These are phyloP conservation scores for Torymus texanus DNA, from an alignment of 2,888 invertebrate genomes.

Conservation along the genomic window DNA sequence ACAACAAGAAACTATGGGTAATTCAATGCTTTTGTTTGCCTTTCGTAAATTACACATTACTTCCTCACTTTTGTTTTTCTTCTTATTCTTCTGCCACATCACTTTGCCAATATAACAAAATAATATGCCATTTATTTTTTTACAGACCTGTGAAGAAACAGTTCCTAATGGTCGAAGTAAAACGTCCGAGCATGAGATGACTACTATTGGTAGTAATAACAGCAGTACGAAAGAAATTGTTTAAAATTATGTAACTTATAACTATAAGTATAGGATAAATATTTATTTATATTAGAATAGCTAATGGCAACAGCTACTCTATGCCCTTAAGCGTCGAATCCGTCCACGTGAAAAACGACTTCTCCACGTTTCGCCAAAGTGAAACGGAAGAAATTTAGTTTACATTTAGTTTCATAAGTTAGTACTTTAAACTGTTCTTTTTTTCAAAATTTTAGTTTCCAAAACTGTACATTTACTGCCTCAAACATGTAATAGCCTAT, in stretches of 20 bases:
- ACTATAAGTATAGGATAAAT: slow-evolving; percentile 60
- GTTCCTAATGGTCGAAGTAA: slow-evolving; percentile 69
- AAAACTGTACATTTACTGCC: background rate
- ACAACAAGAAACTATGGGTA: slow-evolving; percentile 95
- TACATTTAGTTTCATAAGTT: slow-evolving; percentile 45
- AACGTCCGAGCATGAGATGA: slow-evolving; percentile 69
- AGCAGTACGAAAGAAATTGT: slow-evolving; percentile 66
- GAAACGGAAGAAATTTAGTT: slow-evolving; percentile 39
- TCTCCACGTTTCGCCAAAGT: slow-evolving; percentile 23
- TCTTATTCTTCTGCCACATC: background rate
- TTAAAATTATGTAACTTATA: slow-evolving; percentile 66
- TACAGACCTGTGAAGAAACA: slow-evolving; percentile 73
- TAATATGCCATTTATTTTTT: slow-evolving; percentile 30
- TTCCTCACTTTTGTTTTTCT: slow-evolving; percentile 3
- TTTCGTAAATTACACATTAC: slow-evolving; percentile 4
- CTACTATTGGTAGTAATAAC: slow-evolving; percentile 66
- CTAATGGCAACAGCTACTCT: slow-evolving; percentile 53
- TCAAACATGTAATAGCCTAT: slow-evolving; percentile 3
- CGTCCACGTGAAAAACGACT: slow-evolving; percentile 61
- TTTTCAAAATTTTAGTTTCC: slow-evolving; percentile 31
- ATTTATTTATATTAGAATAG: slow-evolving; percentile 60
- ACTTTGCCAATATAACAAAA: no score
- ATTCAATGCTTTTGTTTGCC: slow-evolving; percentile 66
- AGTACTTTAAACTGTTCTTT: slow-evolving; percentile 29
- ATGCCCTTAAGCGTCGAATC: slow-evolving; percentile 59